Base-by-base conservation (phyloP, 2,888 invertebrate species). In the Linnaemya tessellans region DNA sequence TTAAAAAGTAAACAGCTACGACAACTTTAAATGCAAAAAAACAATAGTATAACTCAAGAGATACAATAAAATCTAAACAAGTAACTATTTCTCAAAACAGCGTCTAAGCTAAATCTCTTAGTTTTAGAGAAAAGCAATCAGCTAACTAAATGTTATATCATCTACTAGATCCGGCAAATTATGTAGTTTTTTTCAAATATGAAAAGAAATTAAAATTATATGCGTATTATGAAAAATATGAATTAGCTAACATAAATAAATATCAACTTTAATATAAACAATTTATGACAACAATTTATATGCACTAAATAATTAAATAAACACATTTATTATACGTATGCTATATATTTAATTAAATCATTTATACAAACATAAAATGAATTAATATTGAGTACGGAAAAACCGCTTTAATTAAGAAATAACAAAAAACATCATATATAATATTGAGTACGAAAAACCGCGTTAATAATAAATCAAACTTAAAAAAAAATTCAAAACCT, bases 401-500 rank as follows among this genome's bases (percentile, higher is more conserved):
- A 46, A 46, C 46, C 46, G 46, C 46, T 46, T 46, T 46, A 46
- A 46, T 49, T 18, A 49, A 49, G 7, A 18, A 15, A 49, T 0
- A 18, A 49, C n/a, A 1, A 73, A 35, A 46, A 3, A 35, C 46
- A 60, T 13, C 0, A 3, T 18, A 35, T 30, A 51, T 51, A 49
- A 43, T 60, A 73, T 73, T 73, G 71, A 73, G 71, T 73, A 60
- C 71, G n/a, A 35, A 58, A 58, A 25, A 30, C 60, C 60, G 25
- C 30, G 25, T 73, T 68, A 51, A 73, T 30, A 13, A 9, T 13
- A n/a, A 43, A 20, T 20, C 15, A n/a, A n/a, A n/a, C 30, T 30
- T 30, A 5, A 30, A 30, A 1, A 30, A 38, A 0, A 51, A 68
- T 20, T 30, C 9, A 75, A 43, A 64, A 22, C 3, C 20, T n/a